phyloP scores from a whole-genome alignment of 2,113 vertebrate species.

The Anguilla japonica region DNA sequence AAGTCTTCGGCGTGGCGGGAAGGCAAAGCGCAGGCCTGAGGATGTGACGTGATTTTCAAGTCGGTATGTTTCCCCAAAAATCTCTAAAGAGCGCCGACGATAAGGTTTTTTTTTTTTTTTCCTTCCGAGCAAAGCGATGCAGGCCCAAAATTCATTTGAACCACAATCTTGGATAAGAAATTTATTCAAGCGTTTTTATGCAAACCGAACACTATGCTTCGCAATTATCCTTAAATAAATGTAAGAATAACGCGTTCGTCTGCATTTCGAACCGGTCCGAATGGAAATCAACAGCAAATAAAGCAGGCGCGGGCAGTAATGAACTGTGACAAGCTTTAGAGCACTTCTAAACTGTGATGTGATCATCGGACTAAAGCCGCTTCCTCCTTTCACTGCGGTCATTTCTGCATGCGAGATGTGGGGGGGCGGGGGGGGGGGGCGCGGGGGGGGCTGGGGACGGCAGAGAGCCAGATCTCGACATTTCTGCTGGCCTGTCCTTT shows the following conservation, averaged over 20 bases:
- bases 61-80: not conserved
- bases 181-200: not conserved
- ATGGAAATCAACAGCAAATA: not conserved
- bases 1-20: slow-evolving; percentile 61
- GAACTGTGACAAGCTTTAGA: not conserved
- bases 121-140: not conserved
- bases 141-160: not conserved
- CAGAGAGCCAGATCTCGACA: slow-evolving; percentile 63
- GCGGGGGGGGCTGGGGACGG: slow-evolving; percentile 46
- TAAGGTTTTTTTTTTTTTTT: not conserved
- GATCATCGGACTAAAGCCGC: not conserved
- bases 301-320: not conserved
- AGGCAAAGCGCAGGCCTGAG: slow-evolving; percentile 60
- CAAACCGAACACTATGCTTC: not conserved
- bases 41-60: not conserved
- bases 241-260: not conserved
- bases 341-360: not conserved
- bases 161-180: not conserved
- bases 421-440: not conserved
- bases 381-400: not conserved
- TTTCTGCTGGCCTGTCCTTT: slow-evolving; percentile 72
- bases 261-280: not conserved
- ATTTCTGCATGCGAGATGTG: slow-evolving; percentile 3
- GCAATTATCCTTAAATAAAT: not conserved
- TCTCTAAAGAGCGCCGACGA: not conserved